phyloP scores from a whole-genome alignment of 1,140 invertebrate genomes.

The Ceratina australensis region DNA sequence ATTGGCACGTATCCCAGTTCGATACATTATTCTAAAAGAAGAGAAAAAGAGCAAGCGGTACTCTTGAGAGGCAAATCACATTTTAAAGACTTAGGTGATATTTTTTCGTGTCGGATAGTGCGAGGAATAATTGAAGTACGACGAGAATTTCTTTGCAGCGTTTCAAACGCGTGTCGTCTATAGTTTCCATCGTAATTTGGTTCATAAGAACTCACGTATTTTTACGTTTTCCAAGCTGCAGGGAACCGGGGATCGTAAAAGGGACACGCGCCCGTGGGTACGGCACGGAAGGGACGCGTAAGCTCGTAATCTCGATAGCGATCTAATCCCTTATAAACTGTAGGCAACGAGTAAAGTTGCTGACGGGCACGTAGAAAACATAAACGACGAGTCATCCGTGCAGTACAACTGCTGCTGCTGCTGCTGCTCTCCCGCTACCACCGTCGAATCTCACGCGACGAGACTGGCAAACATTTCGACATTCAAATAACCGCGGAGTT shows the following conservation, averaged over 20 bases:
- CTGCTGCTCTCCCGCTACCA: no score
- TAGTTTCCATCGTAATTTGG: conserved; percentile 1
- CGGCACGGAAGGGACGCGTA: background rate
- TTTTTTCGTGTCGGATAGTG: no score
- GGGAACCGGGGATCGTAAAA: conserved; percentile 20
- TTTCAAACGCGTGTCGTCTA: no score
- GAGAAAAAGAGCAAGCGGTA: background rate
- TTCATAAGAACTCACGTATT: background rate
- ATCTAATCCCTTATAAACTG: conserved; percentile 48
- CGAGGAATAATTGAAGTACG: no score
- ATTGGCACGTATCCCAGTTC: conserved; percentile 23
- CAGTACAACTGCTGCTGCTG: background rate
- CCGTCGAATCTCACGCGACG: no score
- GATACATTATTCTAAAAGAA: background rate
- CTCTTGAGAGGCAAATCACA: background rate
- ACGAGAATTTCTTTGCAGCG: no score
- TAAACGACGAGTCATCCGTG: background rate
- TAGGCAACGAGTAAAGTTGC: conserved; percentile 29
- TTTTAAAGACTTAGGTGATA: no score
- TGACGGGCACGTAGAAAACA: conserved; percentile 22
- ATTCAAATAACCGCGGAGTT: no score
- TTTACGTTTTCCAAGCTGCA: conserved; percentile 17
- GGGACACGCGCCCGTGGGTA: conserved; percentile 15
- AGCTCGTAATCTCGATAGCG: conserved; percentile 50
- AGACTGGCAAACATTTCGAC: no score